Evolutionary conservation across 2,888 invertebrate genomes (phyloP), one percentile per base, ranked within the genome.

Genomic region (Panopea generosa): DNA sequence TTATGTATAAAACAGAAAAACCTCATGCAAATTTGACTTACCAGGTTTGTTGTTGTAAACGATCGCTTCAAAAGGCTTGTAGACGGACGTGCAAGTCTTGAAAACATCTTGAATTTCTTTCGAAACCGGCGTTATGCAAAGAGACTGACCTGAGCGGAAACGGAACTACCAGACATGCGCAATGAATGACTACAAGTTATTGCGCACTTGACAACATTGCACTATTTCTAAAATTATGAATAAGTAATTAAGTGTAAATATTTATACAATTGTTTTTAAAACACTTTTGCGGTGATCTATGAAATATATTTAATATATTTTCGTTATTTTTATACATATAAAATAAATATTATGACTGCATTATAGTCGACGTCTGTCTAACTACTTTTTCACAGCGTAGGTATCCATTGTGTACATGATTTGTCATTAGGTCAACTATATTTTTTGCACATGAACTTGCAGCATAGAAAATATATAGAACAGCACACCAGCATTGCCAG

Each of bases 171-270:
- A 16, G 9, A 47, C 26, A 60, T 43, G 60, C 55, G 55, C 55
- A 33, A 7, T 55, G 1, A 27, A 11, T n/a, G 20, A 18, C 38
- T 52, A 55, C 16, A 67, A 62, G 84, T 86, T 81, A 68, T 38
- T 86, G 49, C 88, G 86, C 88, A 67, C 86, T 66, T 86, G 82
- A 73, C 85, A 85, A 87, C 86, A 24, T 52, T 11, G 14, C 26
- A 14, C 22, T 26, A 52, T 24, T 52, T 52, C 24, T 24, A n/a
- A n/a, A n/a, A n/a, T n/a, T n/a, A n/a, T n/a, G n/a, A n/a, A n/a
- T n/a, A n/a, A n/a, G n/a, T n/a, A n/a, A n/a, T n/a, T n/a, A n/a
- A n/a, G n/a, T n/a, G n/a, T n/a, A n/a, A n/a, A n/a, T n/a, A n/a
- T n/a, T n/a, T n/a, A n/a, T n/a, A n/a, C n/a, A n/a, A n/a, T n/a